phyloP scores from a whole-genome alignment of 1,140 invertebrate genomes.

The Charaxes varanes region DNA sequence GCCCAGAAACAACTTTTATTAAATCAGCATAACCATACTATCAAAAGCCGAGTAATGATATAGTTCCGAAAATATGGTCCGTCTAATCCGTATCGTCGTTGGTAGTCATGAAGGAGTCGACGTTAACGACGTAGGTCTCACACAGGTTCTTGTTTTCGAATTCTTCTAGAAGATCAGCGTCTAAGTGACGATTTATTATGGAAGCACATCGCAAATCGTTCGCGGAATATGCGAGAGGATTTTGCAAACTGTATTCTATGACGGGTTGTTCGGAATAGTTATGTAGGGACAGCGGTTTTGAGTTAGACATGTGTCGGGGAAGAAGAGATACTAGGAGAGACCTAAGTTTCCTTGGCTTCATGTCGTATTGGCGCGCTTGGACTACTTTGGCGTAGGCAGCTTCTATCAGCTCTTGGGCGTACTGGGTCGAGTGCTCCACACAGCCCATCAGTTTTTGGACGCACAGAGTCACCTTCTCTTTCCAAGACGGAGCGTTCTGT shows the following conservation, averaged over 20 bases:
- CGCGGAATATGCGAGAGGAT: slow-evolving; percentile 25
- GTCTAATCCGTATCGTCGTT: no score
- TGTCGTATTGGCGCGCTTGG: slow-evolving; percentile 17
- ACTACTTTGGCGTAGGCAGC: slow-evolving; percentile 27
- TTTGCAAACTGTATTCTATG: slow-evolving; percentile 27
- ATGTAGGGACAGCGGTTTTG: slow-evolving; percentile 10
- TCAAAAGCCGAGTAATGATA: no score
- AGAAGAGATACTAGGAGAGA: slow-evolving; percentile 32
- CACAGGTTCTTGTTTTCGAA: slow-evolving; percentile 42
- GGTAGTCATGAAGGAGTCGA: slow-evolving; percentile 27
- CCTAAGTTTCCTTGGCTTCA: slow-evolving; percentile 18
- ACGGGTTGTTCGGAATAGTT: slow-evolving; percentile 23
- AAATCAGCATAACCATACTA: no score
- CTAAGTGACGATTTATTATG: slow-evolving; percentile 40
- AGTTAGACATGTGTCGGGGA: not conserved
- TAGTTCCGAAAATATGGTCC: no score
- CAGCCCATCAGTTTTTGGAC: slow-evolving; percentile 29
- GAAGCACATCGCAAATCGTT: slow-evolving; percentile 35
- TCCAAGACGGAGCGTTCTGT: slow-evolving; percentile 21
- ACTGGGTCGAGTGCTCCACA: slow-evolving; percentile 42
- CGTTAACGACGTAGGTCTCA: slow-evolving; percentile 35
- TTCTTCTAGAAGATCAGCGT: slow-evolving; percentile 23
- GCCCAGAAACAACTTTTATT: no score
- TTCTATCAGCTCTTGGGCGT: slow-evolving; percentile 31
- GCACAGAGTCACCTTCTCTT: slow-evolving; percentile 28